Conservation (phyloP, 2,888 invertebrate species). For the Caenorhabditis imperialis region DNA sequence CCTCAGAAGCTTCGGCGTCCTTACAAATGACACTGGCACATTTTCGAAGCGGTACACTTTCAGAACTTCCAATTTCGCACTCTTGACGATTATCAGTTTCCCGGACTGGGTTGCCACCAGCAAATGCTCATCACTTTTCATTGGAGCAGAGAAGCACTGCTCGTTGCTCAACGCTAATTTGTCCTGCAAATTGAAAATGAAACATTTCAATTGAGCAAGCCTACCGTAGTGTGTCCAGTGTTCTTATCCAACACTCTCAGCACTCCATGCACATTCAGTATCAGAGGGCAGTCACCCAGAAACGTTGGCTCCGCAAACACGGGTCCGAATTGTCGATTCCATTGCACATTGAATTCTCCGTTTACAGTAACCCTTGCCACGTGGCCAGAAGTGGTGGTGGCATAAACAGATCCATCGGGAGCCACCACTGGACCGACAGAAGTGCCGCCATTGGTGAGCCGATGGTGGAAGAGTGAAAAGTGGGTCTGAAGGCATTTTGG, state of each 20-base stretch:
- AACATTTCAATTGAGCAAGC: background rate
- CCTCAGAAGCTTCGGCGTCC: slow-evolving; percentile 1
- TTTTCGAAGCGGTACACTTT: too few relatives aligned
- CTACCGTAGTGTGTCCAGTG: slow-evolving; percentile 10
- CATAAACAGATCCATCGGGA: slow-evolving; percentile 12
- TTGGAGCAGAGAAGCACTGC: slow-evolving; percentile 34
- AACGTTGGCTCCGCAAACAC: slow-evolving; percentile 20
- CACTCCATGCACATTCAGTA: slow-evolving; percentile 18
- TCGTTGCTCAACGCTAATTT: slow-evolving; percentile 7
- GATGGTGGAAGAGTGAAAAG: background rate
- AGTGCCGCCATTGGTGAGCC: slow-evolving; percentile 7
- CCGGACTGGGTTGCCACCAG: slow-evolving; percentile 22
- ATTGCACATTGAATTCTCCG: background rate
- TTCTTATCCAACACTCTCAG: slow-evolving; percentile 2
- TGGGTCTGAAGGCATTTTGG: slow-evolving; percentile 4
- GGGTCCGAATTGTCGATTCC: slow-evolving; percentile 11
- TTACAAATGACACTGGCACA: slow-evolving; percentile 26
- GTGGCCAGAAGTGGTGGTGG: slow-evolving; percentile 22
- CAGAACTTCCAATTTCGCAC: slow-evolving; percentile 13
- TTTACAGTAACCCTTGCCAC: slow-evolving; percentile 6
- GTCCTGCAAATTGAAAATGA: slow-evolving; percentile 11
- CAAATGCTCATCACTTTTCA: background rate
- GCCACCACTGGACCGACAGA: slow-evolving; percentile 21
- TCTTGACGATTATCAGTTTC: background rate
- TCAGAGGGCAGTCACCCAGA: background rate